These are phyloP conservation scores for Muricea muricata DNA, from an alignment of 92 coral and sea anemone genomes.

Conservation along the genomic window DNA sequence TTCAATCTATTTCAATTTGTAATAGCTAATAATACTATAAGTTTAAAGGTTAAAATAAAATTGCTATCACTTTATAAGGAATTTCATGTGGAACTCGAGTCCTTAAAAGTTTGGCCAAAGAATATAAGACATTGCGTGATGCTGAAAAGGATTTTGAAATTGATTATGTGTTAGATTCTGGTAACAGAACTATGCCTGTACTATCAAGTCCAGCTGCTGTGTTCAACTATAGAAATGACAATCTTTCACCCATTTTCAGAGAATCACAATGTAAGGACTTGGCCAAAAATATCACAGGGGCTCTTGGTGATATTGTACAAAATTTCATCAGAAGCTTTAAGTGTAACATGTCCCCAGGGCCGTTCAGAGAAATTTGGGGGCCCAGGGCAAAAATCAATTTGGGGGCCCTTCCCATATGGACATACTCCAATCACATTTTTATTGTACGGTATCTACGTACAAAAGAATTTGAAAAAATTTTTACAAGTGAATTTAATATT, in stretches of 20 bases:
- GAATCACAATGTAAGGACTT: conserved; percentile 18
- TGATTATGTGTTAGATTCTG: conserved; percentile 35
- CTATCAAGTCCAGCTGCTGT: conserved; percentile 35
- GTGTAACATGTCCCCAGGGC: conserved; percentile 20
- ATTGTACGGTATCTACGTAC: too few species aligned
- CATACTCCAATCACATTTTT: too few species aligned
- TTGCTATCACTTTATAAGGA: conserved; percentile 1
- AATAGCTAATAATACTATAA: too few species aligned
- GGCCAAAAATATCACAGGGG: not conserved
- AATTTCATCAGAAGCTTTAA: not conserved
- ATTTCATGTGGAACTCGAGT: conserved; percentile 63
- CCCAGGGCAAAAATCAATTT: too few species aligned
- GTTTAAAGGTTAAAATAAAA: too few species aligned
- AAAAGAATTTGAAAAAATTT: too few species aligned
- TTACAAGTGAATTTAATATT: too few species aligned
- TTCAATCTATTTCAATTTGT: too few species aligned
- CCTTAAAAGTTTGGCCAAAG: conserved; percentile 36
- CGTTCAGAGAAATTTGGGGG: too few species aligned
- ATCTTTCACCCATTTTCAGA: conserved; percentile 19
- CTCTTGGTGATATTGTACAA: conserved; percentile 29
- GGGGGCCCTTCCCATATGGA: too few species aligned
- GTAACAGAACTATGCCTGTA: conserved; percentile 3
- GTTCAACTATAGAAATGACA: conserved; percentile 10
- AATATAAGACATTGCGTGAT: conserved; percentile 46
- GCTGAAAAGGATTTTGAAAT: conserved; percentile 61